Base-by-base conservation (phyloP, 2,888 invertebrate genomes). In the Drosophila peninsularis region DNA sequence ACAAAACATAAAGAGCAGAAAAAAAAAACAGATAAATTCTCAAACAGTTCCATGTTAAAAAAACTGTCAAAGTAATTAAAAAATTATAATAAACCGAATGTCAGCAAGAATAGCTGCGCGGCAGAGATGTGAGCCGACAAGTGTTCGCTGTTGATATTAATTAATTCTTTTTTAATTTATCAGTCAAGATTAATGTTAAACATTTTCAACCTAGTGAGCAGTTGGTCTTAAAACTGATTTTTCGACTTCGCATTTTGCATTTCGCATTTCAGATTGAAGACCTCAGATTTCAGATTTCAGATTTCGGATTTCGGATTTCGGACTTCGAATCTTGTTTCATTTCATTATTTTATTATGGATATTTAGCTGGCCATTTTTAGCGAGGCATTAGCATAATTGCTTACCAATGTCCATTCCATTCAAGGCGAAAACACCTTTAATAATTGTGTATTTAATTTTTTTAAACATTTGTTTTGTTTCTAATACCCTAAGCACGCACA, bases 101-200 rank as follows among this genome's bases (percentile, higher is more conserved):
- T 56, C 79, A 69, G 52, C 79, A 45, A 75, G 69, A 69, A 63
- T 37, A 53, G 36, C 63, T 30, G 45, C n/a, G 74, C 52, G 72
- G 56, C 72, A 71, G 60, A 71, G 44, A 64, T 58, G 57, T 42
- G 39, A 61, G 44, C 47, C 57, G 72, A 67, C 80, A 82, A 77
- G 89, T 83, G 84, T 83, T 88, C 71, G 30, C 19, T 17, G 71
- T 57, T 63, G 68, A 72, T 82, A 71, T 87, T 89, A 87, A 89
- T 89, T 86, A 88, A 88, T 87, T 80, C 70, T 53, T 89, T 83
- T 89, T 83, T 83, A 89, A 84, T 87, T 76, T 80, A 87, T 84
- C 82, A 77, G 78, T 62, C 71, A 89, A 89, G 89, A 89, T 87
- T 89, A 83, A 83, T 89, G 89, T 67, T 74, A 61, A 84, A 83